A percentile compares a stretch with the other conserved stretches of the same genome.
phyloP scores from a whole-genome alignment of 2,797 vertebrate species.

The Eupleurogrammus muticus region DNA sequence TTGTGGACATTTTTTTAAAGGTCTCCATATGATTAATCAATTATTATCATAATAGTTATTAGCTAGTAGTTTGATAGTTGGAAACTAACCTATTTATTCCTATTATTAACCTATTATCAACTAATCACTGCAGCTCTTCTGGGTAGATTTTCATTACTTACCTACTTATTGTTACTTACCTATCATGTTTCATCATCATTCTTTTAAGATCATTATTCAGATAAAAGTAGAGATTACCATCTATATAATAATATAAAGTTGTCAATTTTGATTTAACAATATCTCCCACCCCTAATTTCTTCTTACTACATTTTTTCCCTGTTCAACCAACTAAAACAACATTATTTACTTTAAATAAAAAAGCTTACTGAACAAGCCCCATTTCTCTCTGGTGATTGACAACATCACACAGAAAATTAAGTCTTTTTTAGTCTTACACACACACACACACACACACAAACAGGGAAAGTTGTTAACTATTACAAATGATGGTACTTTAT shows the following conservation, averaged over 20 bases:
- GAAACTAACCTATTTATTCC: too few species aligned
- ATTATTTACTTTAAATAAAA: neutral
- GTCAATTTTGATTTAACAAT: neutral
- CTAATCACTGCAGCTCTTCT: too few species aligned
- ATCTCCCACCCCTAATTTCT: neutral
- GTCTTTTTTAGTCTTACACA: neutral
- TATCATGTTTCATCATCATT: too few species aligned
- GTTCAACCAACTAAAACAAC: neutral
- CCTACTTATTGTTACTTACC: neutral
- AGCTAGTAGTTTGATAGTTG: too few species aligned
- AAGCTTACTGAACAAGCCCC: neutral
- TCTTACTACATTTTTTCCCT: neutral
- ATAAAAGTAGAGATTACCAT: neutral
- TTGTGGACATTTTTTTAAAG: too few species aligned
- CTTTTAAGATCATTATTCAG: too few species aligned
- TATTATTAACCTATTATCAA: too few species aligned
- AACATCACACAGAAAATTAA: neutral
- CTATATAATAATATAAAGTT: neutral
- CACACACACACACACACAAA: slow-evolving; percentile 23
- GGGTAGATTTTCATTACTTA: neutral
- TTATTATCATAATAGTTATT: too few species aligned
- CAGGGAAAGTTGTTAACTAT: slow-evolving; percentile 39
- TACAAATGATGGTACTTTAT: slow-evolving; percentile 70
- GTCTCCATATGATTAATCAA: too few species aligned
- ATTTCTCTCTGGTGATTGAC: slow-evolving; percentile 4